phyloP scores from a whole-genome alignment of 1,140 invertebrate genomes.

The Maconellicoccus hirsutus region DNA sequence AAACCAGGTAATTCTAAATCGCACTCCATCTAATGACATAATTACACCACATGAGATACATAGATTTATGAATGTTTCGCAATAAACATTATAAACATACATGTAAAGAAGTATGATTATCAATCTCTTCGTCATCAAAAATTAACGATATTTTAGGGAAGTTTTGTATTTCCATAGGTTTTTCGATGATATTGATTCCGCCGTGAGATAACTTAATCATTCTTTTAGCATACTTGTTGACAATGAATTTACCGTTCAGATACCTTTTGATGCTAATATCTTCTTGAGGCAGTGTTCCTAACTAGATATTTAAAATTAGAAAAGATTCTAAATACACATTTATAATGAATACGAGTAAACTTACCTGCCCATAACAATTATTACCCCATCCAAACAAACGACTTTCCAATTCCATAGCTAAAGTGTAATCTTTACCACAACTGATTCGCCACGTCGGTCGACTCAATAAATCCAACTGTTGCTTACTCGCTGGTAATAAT shows the following conservation, averaged over 20 bases:
- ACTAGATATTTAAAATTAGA: background rate
- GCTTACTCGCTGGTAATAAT: constrained; percentile 24
- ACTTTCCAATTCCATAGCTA: constrained; percentile 46
- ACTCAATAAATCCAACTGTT: constrained; percentile 21
- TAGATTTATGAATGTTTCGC: background rate
- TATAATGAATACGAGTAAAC: too few species aligned
- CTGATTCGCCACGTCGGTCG: constrained; percentile 36
- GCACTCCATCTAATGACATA: background rate
- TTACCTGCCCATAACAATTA: constrained; percentile 46
- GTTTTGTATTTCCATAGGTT: constrained; percentile 3
- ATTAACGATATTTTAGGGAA: background rate
- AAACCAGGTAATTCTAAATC: background rate
- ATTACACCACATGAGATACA: background rate
- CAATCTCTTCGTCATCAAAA: background rate
- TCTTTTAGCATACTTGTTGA: constrained; percentile 12
- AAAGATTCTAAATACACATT: background rate
- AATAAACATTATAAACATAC: background rate
- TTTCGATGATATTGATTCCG: background rate
- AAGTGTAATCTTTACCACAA: constrained; percentile 59
- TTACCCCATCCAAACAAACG: constrained; percentile 51
- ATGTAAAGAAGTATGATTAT: background rate
- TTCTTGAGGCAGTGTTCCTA: constrained; percentile 10
- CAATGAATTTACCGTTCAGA: constrained; percentile 5
- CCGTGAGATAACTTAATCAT: background rate
- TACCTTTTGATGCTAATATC: constrained; percentile 8